phyloP scores from a whole-genome alignment of 2,113 vertebrate species.

The Hemibagrus wyckioides region DNA sequence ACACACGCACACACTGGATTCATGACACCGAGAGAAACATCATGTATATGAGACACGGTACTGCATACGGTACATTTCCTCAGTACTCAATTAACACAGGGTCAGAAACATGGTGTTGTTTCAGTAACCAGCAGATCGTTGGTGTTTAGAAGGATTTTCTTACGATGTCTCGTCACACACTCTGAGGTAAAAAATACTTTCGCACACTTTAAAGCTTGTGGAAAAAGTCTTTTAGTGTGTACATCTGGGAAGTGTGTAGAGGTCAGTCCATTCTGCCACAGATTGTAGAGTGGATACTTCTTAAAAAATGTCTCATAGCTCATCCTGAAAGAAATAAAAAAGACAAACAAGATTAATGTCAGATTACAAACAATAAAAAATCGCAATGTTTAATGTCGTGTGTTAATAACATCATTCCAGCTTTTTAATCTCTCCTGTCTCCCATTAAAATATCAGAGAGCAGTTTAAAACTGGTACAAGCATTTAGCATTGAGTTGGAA shows the following conservation, averaged over 20 bases:
- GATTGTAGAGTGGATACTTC: neutral
- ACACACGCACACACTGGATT: neutral
- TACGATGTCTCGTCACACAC: neutral
- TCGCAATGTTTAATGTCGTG: neutral
- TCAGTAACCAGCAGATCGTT: neutral
- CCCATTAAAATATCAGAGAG: no score
- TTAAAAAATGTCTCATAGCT: conserved; percentile 48
- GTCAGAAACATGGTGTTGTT: neutral
- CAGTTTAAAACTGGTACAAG: no score
- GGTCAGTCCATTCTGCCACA: neutral
- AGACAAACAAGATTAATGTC: neutral
- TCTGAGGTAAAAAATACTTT: neutral
- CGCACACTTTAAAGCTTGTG: neutral
- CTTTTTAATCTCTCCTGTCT: no score
- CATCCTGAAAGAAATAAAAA: conserved; percentile 48
- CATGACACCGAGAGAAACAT: neutral
- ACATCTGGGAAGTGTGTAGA: conserved; percentile 2
- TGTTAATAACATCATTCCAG: neutral
- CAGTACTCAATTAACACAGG: neutral
- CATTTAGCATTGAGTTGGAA: no score
- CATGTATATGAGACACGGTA: neutral
- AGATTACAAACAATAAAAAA: neutral
- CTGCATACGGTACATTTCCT: neutral
- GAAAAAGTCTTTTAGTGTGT: conserved; percentile 14
- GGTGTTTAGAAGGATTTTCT: neutral